phyloP scores from a whole-genome alignment of 2,113 vertebrate genomes.

The Oncorhynchus nerka region DNA sequence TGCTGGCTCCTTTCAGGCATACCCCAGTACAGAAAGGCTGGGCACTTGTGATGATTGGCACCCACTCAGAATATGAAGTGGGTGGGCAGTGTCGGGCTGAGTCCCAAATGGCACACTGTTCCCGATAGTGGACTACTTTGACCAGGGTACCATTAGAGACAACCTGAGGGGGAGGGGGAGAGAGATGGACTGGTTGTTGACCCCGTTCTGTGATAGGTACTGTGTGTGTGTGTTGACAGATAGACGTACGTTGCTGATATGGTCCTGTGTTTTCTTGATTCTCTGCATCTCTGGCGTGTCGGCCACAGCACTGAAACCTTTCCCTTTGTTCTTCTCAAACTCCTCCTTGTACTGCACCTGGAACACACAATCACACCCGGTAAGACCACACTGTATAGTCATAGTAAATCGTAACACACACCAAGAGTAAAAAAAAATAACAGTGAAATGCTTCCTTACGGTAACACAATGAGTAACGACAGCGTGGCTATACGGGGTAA shows the following conservation, averaged over 20 bases:
- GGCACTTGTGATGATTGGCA: too few relatives aligned
- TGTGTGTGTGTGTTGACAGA: not conserved
- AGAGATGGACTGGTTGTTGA: not conserved
- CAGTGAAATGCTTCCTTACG: too few relatives aligned
- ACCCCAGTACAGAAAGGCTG: not conserved
- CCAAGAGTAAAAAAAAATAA: too few relatives aligned
- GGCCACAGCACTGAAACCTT: conserved; percentile 89
- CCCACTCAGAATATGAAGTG: too few relatives aligned
- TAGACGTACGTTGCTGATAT: conserved; percentile 92
- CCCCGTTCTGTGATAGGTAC: not conserved
- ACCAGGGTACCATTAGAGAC: conserved; percentile 19
- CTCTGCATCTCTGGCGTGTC: conserved; percentile 94
- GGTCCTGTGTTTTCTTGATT: conserved; percentile 94
- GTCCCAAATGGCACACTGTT: too few relatives aligned
- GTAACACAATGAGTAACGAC: too few relatives aligned
- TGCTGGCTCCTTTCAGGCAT: too few relatives aligned
- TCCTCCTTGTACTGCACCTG: conserved; percentile 97
- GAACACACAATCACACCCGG: not conserved
- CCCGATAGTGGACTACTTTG: too few relatives aligned
- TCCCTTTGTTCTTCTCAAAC: conserved; percentile 97
- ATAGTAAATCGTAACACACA: not conserved
- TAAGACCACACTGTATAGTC: not conserved
- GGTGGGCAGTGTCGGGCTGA: too few relatives aligned
- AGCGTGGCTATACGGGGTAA: too few relatives aligned
- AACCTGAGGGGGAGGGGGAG: not conserved